phyloP scores from a whole-genome alignment of 2,888 invertebrate genomes.

The Brassicogethes aeneus region DNA sequence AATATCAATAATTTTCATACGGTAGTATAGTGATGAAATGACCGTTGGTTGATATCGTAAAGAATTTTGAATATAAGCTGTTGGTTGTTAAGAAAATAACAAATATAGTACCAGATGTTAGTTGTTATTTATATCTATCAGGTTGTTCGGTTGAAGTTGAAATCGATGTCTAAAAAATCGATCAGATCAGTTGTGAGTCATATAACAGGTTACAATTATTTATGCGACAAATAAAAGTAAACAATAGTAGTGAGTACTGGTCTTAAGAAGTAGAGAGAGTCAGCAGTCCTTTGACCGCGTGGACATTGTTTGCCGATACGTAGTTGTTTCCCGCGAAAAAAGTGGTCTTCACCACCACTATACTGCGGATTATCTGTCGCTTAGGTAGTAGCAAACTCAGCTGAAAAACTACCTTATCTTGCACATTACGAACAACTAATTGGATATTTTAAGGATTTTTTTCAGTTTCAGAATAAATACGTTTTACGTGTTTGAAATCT shows the following conservation, averaged over 20 bases:
- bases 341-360: constrained; percentile 35
- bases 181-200: constrained; percentile 37
- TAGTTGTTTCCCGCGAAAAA: constrained; percentile 36
- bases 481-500: constrained; percentile 32
- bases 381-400: constrained; percentile 24
- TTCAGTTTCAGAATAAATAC: constrained; percentile 33
- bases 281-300: constrained; percentile 36
- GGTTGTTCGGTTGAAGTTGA: constrained; percentile 20
- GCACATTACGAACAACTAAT: constrained; percentile 36
- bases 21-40: too few species aligned
- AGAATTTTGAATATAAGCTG: not conserved
- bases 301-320: constrained; percentile 34
- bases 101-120: constrained; percentile 28
- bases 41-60: too few species aligned
- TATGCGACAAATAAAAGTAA: constrained; percentile 41
- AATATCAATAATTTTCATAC: too few species aligned
- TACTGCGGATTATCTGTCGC: constrained; percentile 30
- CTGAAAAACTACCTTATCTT: constrained; percentile 34
- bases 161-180: constrained; percentile 24
- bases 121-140: constrained; percentile 33
- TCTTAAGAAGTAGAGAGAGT: too few species aligned
- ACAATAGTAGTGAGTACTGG: constrained; percentile 39
- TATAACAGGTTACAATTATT: constrained; percentile 41
- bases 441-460: constrained; percentile 36
- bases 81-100: constrained; percentile 17